These are phyloP conservation scores for Stramonita haemastoma DNA, from an alignment of 2,888 invertebrate species.

Conservation along the genomic window DNA sequence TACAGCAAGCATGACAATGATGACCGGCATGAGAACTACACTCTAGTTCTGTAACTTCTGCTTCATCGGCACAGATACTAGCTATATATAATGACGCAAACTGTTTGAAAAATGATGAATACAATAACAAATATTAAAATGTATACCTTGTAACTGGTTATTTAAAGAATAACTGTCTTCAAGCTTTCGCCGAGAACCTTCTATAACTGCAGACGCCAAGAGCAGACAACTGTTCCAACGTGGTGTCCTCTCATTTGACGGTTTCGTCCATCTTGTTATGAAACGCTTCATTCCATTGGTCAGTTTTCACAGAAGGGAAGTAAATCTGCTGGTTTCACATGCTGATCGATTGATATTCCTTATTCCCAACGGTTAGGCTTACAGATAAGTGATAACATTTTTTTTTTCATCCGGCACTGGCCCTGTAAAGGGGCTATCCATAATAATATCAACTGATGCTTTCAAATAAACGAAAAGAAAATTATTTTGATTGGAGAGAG, in stretches of 20 bases:
- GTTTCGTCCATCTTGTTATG: not conserved
- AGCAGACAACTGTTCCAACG: slow-evolving; percentile 43
- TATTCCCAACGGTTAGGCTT: no score
- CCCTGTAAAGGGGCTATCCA: no score
- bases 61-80: no score
- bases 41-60: no score
- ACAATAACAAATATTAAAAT: not conserved
- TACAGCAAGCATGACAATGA: no score
- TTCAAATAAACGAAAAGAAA: no score
- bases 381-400: not conserved
- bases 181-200: slow-evolving; percentile 24
- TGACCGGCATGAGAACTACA: no score
- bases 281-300: slow-evolving; percentile 32
- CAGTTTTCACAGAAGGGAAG: not conserved
- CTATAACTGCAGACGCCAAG: slow-evolving; percentile 36
- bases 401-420: no score
- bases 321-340: not conserved
- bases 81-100: no score
- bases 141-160: not conserved
- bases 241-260: slow-evolving; percentile 41
- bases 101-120: no score
- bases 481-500: no score
- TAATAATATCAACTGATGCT: no score
- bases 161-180: not conserved
- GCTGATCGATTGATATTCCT: not conserved